Evolutionary conservation across 2,113 vertebrate genomes (phyloP), one percentile per base, ranked within the genome.

Genomic region (Atherinomorus stipes): DNA sequence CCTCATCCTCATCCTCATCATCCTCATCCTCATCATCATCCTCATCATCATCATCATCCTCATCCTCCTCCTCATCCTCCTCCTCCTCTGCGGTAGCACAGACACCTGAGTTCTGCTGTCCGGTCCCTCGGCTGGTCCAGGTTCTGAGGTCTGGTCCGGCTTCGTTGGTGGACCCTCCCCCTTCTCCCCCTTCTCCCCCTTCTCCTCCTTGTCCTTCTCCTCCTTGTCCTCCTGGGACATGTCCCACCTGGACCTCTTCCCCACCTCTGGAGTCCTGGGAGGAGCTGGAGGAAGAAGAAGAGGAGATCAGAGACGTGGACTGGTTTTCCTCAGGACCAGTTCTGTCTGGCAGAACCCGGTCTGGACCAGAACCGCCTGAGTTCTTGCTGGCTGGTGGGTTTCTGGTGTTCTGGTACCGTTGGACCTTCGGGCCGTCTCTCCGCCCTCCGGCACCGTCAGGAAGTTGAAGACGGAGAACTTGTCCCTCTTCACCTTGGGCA

Each of bases 381-480:
- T n/a, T n/a, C n/a, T n/a, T n/a, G n/a, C n/a, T n/a, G n/a, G n/a
- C n/a, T n/a, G n/a, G n/a, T n/a, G n/a, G n/a, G n/a, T n/a, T n/a
- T n/a, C n/a, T n/a, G n/a, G n/a, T n/a, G n/a, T n/a, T n/a, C n/a
- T n/a, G n/a, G n/a, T n/a, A n/a, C n/a, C n/a, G n/a, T 18, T 12
- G 25, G 31, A 54, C 40, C 34, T 25, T 68, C 90, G 85, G 76
- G 80, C 0, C 0, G 21, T 9, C 10, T 81, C 63, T 44, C 38
- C n/a, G 74, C 40, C 64, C n/a, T 96, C 95, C 0, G 93, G 6
- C 31, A 98, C 12, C 0, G 93, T 94, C 87, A 99, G 88, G 88
- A 99, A 99, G 92, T 98, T 98, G 80, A 99, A 99, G 45, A 99
- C 95, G 0, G 98, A 99, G 71, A 95, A 99, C 75, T 97, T 98